These are phyloP conservation scores for Cebus imitator DNA, from an alignment of 2,113 vertebrate species.

Conservation along the genomic window DNA sequence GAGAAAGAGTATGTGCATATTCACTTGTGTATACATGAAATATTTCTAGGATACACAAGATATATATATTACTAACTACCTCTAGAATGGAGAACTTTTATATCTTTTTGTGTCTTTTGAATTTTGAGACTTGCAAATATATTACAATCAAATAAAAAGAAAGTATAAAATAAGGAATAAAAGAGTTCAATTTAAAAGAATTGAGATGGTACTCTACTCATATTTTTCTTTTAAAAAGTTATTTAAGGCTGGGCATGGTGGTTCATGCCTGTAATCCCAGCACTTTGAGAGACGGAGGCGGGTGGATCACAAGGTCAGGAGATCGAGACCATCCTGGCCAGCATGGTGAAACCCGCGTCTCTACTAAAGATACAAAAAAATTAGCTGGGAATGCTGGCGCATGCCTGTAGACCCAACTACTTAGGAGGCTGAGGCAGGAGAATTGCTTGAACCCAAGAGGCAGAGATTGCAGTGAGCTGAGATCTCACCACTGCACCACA, in stretches of 20 bases:
- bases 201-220: not conserved
- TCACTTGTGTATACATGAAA: not conserved
- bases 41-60: not conserved
- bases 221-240: slow-evolving; percentile 20
- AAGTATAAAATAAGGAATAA: not conserved
- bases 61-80: not conserved
- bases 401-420: too few species aligned
- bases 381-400: too few species aligned
- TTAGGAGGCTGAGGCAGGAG: too few species aligned
- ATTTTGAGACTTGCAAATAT: not conserved
- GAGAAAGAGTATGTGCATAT: not conserved
- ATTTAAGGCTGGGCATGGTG: not conserved
- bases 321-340: too few species aligned
- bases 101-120: not conserved
- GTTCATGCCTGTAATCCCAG: too few species aligned
- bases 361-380: too few species aligned
- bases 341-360: too few species aligned
- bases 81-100: not conserved
- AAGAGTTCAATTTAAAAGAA: not conserved
- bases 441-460: too few species aligned
- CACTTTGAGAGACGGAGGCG: too few species aligned
- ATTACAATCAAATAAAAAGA: not conserved
- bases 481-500: too few species aligned
- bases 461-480: too few species aligned
- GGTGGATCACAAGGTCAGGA: too few species aligned